Evolutionary conservation across 2,888 invertebrate species (phyloP).

Genomic region (Entomobrya multifasciata): DNA sequence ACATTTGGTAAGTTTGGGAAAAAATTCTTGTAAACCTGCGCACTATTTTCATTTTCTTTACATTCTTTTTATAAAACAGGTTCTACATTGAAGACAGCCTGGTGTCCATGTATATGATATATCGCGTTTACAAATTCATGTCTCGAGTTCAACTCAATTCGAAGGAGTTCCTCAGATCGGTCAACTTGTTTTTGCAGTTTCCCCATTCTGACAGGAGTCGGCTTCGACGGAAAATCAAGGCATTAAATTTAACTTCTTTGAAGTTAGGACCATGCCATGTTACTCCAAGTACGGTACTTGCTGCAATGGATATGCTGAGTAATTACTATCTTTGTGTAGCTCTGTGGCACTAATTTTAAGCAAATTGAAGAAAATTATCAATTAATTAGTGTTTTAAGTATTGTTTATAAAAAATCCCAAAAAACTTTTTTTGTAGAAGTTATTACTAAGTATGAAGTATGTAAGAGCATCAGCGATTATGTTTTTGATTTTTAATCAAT

Average conservation of each 20-base stretch:
- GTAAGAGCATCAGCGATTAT: no score
- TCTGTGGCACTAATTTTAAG: no score
- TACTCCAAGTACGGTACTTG: background rate
- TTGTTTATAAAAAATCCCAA: no score
- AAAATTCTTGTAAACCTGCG: background rate
- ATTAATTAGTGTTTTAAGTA: no score
- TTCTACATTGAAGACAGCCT: slow-evolving; percentile 52
- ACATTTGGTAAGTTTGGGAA: slow-evolving; percentile 50
- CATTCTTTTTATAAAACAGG: slow-evolving; percentile 6
- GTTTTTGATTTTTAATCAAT: no score
- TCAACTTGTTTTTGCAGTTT: background rate
- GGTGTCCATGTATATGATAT: slow-evolving; percentile 61
- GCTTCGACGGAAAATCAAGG: background rate
- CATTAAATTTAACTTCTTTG: slow-evolving; percentile 12
- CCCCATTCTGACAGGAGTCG: background rate
- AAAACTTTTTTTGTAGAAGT: no score
- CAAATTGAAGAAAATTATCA: no score
- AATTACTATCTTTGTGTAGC: slow-evolving; percentile 52
- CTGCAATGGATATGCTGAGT: slow-evolving; percentile 40
- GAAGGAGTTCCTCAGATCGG: background rate
- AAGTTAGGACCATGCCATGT: slow-evolving; percentile 43
- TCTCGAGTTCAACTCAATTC: background rate
- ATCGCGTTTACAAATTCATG: slow-evolving; percentile 34
- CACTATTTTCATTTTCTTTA: background rate
- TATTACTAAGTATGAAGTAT: no score